phyloP scores from a whole-genome alignment of 1,140 invertebrate genomes.

The Parapsyche elsis region DNA sequence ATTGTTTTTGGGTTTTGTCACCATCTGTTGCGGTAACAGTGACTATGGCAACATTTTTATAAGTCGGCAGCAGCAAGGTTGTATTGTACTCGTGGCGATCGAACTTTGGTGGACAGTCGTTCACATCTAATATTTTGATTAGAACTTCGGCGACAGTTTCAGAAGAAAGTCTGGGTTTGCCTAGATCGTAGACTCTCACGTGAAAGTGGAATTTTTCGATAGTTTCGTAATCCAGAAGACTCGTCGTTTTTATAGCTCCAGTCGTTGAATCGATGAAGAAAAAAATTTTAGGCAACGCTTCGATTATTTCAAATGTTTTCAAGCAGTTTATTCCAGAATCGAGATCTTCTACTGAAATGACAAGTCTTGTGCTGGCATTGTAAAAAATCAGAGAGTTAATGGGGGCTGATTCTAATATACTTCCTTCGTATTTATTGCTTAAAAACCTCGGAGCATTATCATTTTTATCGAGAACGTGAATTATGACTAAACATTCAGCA shows the following conservation, averaged over 20 bases:
- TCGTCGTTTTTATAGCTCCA: constrained; percentile 81
- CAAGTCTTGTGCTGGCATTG: constrained; percentile 74
- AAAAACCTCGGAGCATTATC: constrained; percentile 84
- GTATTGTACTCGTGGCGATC: constrained; percentile 75
- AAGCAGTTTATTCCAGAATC: constrained; percentile 84
- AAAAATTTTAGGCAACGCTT: constrained; percentile 73
- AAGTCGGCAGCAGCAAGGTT: constrained; percentile 81
- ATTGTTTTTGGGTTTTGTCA: constrained; percentile 71
- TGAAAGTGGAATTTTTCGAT: constrained; percentile 75
- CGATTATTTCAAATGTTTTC: constrained; percentile 84
- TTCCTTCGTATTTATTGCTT: constrained; percentile 75
- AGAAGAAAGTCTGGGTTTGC: constrained; percentile 80
- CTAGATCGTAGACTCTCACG: constrained; percentile 78
- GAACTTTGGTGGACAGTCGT: constrained; percentile 84
- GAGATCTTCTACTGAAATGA: constrained; percentile 79
- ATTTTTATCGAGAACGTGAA: constrained; percentile 79
- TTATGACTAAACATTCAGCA: constrained; percentile 72
- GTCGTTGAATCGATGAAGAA: constrained; percentile 88
- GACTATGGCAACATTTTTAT: constrained; percentile 75
- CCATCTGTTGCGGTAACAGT: constrained; percentile 77
- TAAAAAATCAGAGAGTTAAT: constrained; percentile 75
- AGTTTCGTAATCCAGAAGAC: constrained; percentile 82
- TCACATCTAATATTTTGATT: constrained; percentile 80
- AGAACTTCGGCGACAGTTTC: constrained; percentile 74
- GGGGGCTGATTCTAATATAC: constrained; percentile 78